Evolutionary conservation across 2,888 invertebrate species (phyloP).

Genomic region (Dryadula phaetusa): DNA sequence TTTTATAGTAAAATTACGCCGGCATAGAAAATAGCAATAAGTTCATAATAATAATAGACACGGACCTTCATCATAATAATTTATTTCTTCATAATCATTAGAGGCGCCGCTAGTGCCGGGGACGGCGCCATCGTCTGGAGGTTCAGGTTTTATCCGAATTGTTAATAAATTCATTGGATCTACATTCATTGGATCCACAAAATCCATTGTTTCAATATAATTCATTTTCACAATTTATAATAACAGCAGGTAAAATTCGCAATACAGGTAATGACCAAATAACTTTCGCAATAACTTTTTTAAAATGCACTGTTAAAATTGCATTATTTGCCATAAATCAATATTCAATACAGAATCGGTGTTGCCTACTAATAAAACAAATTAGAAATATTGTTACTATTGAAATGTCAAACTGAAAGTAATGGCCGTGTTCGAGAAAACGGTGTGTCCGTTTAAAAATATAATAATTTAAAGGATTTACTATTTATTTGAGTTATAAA

Average conservation of each 20-base stretch:
- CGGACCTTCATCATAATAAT: not conserved
- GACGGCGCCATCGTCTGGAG: not conserved
- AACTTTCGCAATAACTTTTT: not conserved
- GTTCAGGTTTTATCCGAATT: not conserved
- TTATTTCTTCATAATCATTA: not conserved
- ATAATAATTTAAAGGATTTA: too few relatives aligned
- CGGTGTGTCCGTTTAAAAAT: too few relatives aligned
- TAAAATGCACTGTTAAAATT: not conserved
- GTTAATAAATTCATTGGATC: not conserved
- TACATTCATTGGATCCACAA: not conserved
- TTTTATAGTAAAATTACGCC: too few relatives aligned
- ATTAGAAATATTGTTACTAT: not conserved
- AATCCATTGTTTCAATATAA: too few relatives aligned
- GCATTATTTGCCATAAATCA: slow-evolving; percentile 1
- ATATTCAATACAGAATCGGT: not conserved
- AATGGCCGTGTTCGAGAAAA: too few relatives aligned
- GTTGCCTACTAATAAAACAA: not conserved
- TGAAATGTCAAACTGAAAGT: not conserved
- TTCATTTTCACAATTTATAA: not conserved
- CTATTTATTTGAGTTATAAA: too few relatives aligned
- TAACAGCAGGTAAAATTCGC: not conserved
- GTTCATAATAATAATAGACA: not conserved
- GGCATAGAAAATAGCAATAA: not conserved
- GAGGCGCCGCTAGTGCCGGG: not conserved
- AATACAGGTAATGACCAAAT: not conserved